A percentile compares a stretch with the other conserved stretches of the same genome.
Evolutionary conservation across 2,888 invertebrate genomes (phyloP).

Genomic region (Eupithecia vulgata): DNA sequence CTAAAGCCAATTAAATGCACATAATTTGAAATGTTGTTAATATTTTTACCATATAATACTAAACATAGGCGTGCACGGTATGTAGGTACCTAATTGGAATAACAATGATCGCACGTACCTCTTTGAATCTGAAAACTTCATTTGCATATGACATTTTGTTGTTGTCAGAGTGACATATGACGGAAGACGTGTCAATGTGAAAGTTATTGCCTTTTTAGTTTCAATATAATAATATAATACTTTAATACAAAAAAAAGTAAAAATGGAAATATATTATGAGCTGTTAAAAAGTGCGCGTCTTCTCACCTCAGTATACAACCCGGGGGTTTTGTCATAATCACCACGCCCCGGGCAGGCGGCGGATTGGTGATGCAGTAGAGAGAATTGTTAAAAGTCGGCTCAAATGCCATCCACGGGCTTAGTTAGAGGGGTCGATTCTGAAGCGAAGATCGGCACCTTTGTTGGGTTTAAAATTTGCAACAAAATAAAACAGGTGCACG

Average conservation of each 20-base stretch:
- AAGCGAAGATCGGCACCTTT: neutral
- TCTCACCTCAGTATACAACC: neutral
- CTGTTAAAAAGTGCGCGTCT: neutral
- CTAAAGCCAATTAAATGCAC: slow-evolving; percentile 19
- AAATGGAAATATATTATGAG: neutral
- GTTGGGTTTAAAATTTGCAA: neutral
- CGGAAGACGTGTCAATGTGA: slow-evolving; percentile 47
- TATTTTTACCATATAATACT: slow-evolving; percentile 37
- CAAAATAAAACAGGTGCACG: slow-evolving; percentile 5
- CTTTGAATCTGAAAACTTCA: slow-evolving; percentile 53
- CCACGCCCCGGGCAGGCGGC: no score
- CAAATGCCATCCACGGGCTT: neutral
- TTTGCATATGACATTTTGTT: slow-evolving; percentile 66
- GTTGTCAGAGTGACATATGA: slow-evolving; percentile 49
- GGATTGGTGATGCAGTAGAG: neutral
- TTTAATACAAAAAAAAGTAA: no score
- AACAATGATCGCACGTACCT: slow-evolving; percentile 62
- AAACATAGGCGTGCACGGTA: slow-evolving; percentile 52
- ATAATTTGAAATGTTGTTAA: slow-evolving; percentile 29
- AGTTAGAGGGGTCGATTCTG: neutral
- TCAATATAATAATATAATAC: neutral
- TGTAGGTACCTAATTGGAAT: slow-evolving; percentile 54
- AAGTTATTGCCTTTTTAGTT: slow-evolving; percentile 31
- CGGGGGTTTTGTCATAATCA: no score
- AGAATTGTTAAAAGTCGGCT: neutral